Base-by-base conservation (phyloP, 2,797 vertebrate species). In the Lutjanus campechanus region DNA sequence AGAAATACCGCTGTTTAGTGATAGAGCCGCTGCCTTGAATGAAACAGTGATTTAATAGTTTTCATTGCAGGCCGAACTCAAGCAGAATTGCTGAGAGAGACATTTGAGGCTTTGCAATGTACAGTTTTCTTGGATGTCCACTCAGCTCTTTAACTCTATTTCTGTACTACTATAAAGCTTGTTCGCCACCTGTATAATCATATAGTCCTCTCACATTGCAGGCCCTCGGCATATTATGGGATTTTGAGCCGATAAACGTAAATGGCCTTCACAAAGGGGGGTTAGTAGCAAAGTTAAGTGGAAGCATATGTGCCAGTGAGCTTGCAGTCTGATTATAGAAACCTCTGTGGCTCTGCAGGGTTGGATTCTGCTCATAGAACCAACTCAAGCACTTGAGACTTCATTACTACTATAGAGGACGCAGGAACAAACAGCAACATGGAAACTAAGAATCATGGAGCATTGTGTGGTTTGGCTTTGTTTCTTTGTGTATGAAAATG, bases 271-370 rank as follows among this genome's bases (percentile, higher is more conserved):
- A 54, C 77, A 41, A 59, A 63, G 36, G 61, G 83, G 75, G 80
- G 63, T 62, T 83, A 66, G 88, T 46, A 64, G 83, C 65, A 63
- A 53, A 83, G 84, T 68, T 91, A 91, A 93, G 82, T 92, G 85
- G 85, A 87, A 91, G 84, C 91, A 93, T 74, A 86, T 94, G 93
- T 85, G 86, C 62, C 19, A 22, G 72, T 81, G 17, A 80, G 88
- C 80, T 63, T 19, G 22, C 53, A 46, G 76, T 36, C 77, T 85
- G 72, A 69, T 81, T 88, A 80, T 82, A 82, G 88, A 76, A 82
- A 75, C 77, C 83, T 81, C 80, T 83, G 85, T 68, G 76, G 81
- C 83, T 81, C 80, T 83, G 85, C 66, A 73, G 81, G 53, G 66
- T 81, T 79, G 50, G 77, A 77, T 68, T 64, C 11, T 61, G 85